Evolutionary conservation across 2,797 vertebrate species (phyloP), one percentile per base, ranked within the genome.

Genomic region (Emys orbicularis): DNA sequence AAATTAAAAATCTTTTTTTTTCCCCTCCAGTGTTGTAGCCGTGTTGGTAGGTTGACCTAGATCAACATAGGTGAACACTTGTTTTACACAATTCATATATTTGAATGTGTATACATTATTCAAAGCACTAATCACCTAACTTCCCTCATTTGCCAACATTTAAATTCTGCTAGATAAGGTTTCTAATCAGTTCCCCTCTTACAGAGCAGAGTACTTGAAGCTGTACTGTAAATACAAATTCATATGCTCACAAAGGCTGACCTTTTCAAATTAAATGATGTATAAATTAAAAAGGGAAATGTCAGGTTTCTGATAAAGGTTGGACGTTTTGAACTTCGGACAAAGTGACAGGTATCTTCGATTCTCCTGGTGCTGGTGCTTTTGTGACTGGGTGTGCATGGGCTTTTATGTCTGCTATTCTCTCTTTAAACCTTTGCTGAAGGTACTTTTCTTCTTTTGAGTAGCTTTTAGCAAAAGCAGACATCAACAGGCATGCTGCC

Each of bases 281-380:
- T 86, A 68, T 93, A 89, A 96, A 85, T 89, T 68, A 93, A 90
- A 97, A 94, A 93, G 89, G 91, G 61, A 90, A n/a, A 49, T 95
- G 97, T 99, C 99, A 99, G 97, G 99, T 99, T 96, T 99, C 98
- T 2, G 98, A 97, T 16, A 97, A 94, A 49, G 99, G 99, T 93
- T 99, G 99, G 96, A 99, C 98, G 81, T 99, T 99, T 90, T 99
- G 99, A 95, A 99, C 99, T 98, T 98, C 99, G 96, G 99, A 99
- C 97, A 99, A 98, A 68, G 99, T 99, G 96, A 99, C 99, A 1
- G 99, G 99, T 89, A 99, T 99, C 95, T 99, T 99, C 82, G 98
- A 98, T 91, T 99, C 99, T 82, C 99, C 99, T 0, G 99, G 99
- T 27, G 99, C 98, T 1, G 99, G 99, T 19, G 99, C 98, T 98